Conservation (phyloP, 2,797 vertebrate species). For the Syncerus caffer region DNA sequence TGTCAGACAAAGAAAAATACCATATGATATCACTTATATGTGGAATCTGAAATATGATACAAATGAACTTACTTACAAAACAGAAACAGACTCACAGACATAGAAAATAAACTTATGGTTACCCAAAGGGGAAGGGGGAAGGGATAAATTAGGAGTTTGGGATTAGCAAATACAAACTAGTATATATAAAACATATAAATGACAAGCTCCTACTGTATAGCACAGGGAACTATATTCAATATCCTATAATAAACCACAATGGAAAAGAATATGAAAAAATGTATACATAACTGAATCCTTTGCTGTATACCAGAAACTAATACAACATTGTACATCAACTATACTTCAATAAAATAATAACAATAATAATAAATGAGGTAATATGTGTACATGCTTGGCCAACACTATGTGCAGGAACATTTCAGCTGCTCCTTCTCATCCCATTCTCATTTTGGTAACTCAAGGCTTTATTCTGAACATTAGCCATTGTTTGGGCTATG, state of each 20-base stretch:
- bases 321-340: neutral
- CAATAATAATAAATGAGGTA: neutral
- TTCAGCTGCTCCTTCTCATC: neutral
- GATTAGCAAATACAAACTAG: neutral
- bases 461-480: neutral
- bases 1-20: neutral
- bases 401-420: fast-evolving
- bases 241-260: neutral
- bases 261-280: neutral
- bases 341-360: neutral
- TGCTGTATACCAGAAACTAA: neutral
- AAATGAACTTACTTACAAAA: neutral
- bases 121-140: neutral
- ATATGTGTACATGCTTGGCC: neutral
- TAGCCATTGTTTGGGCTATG: too few species aligned
- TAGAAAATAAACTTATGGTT: neutral
- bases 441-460: neutral
- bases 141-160: neutral
- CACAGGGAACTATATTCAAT: neutral
- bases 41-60: neutral
- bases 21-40: neutral
- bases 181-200: neutral
- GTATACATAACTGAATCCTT: neutral
- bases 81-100: neutral
- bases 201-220: neutral